phyloP scores from a whole-genome alignment of 2,888 invertebrate species.

The Luperina testacea region DNA sequence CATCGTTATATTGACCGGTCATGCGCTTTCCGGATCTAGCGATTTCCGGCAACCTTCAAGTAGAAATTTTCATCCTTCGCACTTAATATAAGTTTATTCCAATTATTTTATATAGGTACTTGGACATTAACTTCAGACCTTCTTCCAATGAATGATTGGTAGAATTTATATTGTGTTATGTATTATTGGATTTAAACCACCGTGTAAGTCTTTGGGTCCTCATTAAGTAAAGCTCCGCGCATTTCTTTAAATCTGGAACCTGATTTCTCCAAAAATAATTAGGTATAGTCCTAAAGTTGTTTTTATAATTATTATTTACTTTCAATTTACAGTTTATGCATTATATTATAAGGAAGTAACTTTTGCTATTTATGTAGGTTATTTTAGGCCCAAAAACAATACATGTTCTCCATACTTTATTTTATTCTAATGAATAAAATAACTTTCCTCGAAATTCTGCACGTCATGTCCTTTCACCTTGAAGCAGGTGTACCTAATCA shows the following conservation, averaged over 20 bases:
- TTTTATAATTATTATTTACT: not conserved
- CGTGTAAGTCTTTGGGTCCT: too few species aligned
- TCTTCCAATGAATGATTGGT: not conserved
- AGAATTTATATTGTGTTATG: not conserved
- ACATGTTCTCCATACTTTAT: not conserved
- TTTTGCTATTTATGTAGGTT: not conserved
- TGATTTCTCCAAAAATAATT: not conserved
- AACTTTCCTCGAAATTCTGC: not conserved
- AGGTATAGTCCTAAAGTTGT: not conserved
- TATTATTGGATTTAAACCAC: too few species aligned
- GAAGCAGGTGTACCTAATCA: conserved; percentile 55
- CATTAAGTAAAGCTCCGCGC: too few species aligned
- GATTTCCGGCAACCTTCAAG: not conserved
- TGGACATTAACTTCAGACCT: not conserved
- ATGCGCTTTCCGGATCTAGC: not conserved
- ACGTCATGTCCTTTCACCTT: conserved; percentile 20
- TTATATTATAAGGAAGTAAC: not conserved
- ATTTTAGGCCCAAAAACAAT: not conserved
- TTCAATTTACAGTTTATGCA: not conserved
- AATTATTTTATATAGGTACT: not conserved
- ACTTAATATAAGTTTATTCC: not conserved
- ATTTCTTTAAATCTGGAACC: not conserved
- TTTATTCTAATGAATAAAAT: not conserved
- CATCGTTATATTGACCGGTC: not conserved
- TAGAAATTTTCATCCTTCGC: not conserved